Conservation (phyloP, 2,888 invertebrate genomes). For the Stenurella melanura region DNA sequence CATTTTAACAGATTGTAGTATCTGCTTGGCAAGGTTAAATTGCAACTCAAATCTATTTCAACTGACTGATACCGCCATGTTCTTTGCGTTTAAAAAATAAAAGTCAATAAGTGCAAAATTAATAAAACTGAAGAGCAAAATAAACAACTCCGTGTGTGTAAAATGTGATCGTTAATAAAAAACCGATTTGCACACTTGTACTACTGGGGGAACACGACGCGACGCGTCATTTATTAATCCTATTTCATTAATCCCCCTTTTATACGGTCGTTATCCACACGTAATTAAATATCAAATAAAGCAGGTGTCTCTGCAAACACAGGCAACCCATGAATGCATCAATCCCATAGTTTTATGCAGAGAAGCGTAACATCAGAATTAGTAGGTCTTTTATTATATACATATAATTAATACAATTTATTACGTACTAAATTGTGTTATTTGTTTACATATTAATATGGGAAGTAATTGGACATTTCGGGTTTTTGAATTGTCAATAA, state of each 20-base stretch:
- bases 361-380: conserved; percentile 27
- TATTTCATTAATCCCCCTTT: conserved; percentile 59
- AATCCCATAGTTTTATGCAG: conserved; percentile 23
- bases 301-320: conserved; percentile 60
- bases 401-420: not conserved
- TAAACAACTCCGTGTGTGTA: conserved; percentile 6
- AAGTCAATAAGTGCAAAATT: not conserved
- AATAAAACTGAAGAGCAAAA: not conserved
- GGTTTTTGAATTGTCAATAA: no score
- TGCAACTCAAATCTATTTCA: no score
- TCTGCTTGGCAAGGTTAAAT: not conserved
- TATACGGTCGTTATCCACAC: conserved; percentile 64
- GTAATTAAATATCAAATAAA: conserved; percentile 68
- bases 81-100: not conserved
- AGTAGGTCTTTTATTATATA: not conserved
- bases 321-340: conserved; percentile 12
- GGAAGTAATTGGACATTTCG: not conserved
- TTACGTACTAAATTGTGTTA: not conserved
- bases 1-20: not conserved
- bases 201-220: conserved; percentile 38
- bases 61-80: no score
- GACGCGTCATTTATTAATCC: conserved; percentile 54
- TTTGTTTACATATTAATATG: not conserved
- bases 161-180: conserved; percentile 30
- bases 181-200: conserved; percentile 46